Percentiles rank a stretch among this genome's conserved stretches.
phyloP scores from a whole-genome alignment of 2,888 invertebrate species.

The Falcaria lacertinaria region DNA sequence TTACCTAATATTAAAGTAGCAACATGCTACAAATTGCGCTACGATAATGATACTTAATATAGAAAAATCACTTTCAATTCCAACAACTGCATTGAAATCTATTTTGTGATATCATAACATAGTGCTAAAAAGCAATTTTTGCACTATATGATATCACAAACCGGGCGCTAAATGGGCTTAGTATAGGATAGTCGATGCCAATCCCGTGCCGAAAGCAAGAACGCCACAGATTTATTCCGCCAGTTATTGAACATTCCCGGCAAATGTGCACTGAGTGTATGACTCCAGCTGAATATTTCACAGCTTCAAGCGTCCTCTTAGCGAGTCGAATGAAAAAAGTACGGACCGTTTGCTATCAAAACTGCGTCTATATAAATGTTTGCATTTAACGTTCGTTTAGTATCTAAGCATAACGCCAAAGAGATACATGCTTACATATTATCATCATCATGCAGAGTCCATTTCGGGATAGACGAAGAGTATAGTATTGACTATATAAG shows the following conservation, averaged over 20 bases:
- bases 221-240: constrained; percentile 43
- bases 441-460: too few relatives aligned
- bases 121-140: too few relatives aligned
- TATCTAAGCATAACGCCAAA: too few relatives aligned
- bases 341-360: constrained; percentile 1
- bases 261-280: constrained; percentile 47
- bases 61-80: too few relatives aligned
- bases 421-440: too few relatives aligned
- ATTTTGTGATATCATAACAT: too few relatives aligned
- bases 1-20: constrained; percentile 4
- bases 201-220: constrained; percentile 38
- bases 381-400: not conserved
- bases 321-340: constrained; percentile 15
- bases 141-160: constrained; percentile 23
- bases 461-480: too few relatives aligned
- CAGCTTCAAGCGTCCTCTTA: constrained; percentile 19
- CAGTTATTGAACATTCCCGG: constrained; percentile 53
- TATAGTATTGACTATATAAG: too few relatives aligned
- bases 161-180: constrained; percentile 19
- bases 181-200: constrained; percentile 37
- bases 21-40: not conserved
- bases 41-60: too few relatives aligned
- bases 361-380: not conserved
- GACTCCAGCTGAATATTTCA: constrained; percentile 42
- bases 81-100: too few relatives aligned